A percentile compares a stretch with the other conserved stretches of the same genome.
Evolutionary conservation across 2,797 vertebrate species (phyloP).

Genomic region (Clamator glandarius): DNA sequence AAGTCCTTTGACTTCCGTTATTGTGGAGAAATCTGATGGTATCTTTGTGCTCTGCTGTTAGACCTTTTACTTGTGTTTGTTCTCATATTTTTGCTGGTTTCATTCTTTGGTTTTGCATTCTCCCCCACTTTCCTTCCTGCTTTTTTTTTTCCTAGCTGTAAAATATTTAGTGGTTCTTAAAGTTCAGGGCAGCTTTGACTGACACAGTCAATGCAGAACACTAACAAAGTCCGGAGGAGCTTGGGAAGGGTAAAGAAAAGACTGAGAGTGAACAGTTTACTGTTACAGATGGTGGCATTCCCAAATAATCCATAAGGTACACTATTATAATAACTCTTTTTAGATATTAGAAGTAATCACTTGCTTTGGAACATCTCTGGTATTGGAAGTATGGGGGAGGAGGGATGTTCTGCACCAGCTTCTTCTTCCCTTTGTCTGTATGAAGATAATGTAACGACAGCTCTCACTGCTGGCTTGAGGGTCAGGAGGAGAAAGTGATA

Average conservation of each 20-base stretch:
- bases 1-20: not conserved
- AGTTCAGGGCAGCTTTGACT: not conserved
- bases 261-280: not conserved
- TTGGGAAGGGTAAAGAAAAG: not conserved
- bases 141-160: not conserved
- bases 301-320: not conserved
- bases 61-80: not conserved
- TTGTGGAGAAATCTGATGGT: not conserved
- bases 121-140: not conserved
- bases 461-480: not conserved
- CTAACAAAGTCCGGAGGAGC: not conserved
- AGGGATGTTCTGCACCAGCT: not conserved
- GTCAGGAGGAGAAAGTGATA: not conserved
- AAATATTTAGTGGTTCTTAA: not conserved
- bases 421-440: not conserved
- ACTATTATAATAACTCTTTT: not conserved
- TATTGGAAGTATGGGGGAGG: not conserved
- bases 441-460: not conserved
- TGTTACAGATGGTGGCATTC: not conserved
- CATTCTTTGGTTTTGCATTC: fast-evolving
- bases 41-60: not conserved
- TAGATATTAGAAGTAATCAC: not conserved
- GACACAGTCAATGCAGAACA: not conserved
- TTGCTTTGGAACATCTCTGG: not conserved
- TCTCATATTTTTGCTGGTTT: not conserved